Percentiles rank a stretch among this genome's conserved stretches.
These are phyloP conservation scores for Jacana jacana DNA, from an alignment of 2,113 vertebrate genomes.

Conservation along the genomic window DNA sequence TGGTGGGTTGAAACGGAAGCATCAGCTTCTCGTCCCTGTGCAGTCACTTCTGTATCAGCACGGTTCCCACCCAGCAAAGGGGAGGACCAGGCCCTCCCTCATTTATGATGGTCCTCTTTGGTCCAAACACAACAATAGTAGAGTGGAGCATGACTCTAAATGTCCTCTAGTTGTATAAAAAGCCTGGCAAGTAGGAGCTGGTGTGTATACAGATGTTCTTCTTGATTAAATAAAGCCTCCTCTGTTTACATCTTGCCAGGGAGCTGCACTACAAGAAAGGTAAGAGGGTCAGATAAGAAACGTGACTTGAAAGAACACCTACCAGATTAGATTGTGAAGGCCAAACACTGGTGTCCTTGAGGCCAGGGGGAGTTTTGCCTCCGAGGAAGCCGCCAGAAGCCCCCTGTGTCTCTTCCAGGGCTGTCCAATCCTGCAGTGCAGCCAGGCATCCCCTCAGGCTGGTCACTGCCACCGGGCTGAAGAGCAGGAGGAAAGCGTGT, in stretches of 20 bases:
- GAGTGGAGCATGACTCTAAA: background rate
- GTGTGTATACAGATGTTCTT: background rate
- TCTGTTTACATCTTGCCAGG: background rate
- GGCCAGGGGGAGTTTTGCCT: background rate
- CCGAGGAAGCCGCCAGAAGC: background rate
- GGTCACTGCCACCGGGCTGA: background rate
- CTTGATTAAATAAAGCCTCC: background rate
- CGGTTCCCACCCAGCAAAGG: background rate
- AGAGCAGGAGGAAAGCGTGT: accelerated
- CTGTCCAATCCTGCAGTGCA: background rate
- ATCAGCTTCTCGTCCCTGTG: background rate
- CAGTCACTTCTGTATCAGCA: background rate
- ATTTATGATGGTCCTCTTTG: background rate
- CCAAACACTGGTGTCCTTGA: background rate
- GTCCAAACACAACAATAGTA: background rate
- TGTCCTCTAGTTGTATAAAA: background rate
- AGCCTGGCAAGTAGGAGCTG: background rate
- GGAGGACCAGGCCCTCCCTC: background rate
- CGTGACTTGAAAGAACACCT: background rate
- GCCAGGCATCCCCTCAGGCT: background rate
- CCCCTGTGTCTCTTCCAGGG: background rate
- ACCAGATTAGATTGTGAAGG: background rate
- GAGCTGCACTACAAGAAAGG: background rate
- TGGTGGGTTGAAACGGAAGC: background rate
- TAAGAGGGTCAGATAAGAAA: background rate